These are phyloP conservation scores for Bubo blakistoni DNA, from an alignment of 2,113 vertebrate species.

Conservation along the genomic window DNA sequence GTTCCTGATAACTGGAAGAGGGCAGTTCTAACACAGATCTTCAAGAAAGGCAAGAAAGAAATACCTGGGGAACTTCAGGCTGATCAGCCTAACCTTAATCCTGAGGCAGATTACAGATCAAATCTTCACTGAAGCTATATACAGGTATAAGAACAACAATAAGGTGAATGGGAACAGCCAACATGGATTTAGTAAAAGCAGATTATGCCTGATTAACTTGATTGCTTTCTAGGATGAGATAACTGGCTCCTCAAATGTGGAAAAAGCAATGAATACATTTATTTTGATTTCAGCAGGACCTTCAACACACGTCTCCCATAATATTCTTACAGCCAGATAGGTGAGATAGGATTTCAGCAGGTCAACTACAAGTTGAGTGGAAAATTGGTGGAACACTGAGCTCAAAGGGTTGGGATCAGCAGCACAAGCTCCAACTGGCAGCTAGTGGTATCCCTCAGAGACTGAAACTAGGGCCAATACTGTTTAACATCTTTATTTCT, in stretches of 20 bases:
- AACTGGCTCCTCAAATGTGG: neutral
- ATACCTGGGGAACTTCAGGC: neutral
- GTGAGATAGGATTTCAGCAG: neutral
- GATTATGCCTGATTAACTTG: neutral
- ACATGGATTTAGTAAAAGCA: neutral
- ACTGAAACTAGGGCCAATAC: neutral
- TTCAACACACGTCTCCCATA: neutral
- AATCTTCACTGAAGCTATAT: neutral
- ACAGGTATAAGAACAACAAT: neutral
- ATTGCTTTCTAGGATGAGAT: neutral
- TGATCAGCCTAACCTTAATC: neutral
- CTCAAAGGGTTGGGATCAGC: neutral
- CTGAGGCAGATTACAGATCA: neutral
- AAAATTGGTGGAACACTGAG: neutral
- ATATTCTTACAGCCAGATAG: neutral
- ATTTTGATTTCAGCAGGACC: neutral
- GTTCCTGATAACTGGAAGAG: neutral
- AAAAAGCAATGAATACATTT: neutral
- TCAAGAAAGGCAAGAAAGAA: neutral
- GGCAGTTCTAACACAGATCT: neutral
- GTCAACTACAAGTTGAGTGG: neutral
- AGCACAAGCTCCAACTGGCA: neutral
- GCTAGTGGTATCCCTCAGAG: neutral
- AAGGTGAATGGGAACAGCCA: neutral
- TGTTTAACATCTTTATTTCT: neutral